A percentile compares a stretch with the other conserved stretches of the same genome.
Conservation (phyloP, 2,797 vertebrate species). For the Otolemur crassicaudatus region DNA sequence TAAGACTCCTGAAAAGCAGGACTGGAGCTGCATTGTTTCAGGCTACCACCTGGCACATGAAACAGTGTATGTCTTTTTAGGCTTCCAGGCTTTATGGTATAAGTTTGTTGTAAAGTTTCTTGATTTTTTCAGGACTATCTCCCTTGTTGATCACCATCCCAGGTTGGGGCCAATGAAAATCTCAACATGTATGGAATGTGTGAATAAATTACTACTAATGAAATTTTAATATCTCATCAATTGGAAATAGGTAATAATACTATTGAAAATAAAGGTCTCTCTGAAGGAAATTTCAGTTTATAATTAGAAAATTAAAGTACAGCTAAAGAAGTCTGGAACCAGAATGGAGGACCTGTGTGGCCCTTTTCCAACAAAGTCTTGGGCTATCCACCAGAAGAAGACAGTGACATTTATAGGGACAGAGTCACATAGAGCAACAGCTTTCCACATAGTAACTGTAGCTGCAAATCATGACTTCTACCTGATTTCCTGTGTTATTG, state of each 20-base stretch:
- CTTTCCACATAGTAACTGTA: background rate
- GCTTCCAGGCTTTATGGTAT: too few relatives aligned
- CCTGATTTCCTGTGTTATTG: background rate
- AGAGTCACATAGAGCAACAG: background rate
- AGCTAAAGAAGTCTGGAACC: background rate
- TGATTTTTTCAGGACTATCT: too few relatives aligned
- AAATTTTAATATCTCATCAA: background rate
- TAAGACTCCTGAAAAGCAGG: too few relatives aligned
- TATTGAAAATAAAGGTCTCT: background rate
- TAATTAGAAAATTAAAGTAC: background rate
- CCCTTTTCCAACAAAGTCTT: background rate
- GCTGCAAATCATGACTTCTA: background rate
- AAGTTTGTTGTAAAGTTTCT: too few relatives aligned
- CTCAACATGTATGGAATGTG: background rate
- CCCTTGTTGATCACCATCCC: too few relatives aligned
- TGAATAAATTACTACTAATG: background rate
- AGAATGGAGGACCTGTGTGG: background rate
- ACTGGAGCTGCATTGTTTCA: too few relatives aligned
- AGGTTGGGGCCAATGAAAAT: too few relatives aligned
- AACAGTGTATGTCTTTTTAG: too few relatives aligned
- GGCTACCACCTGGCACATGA: too few relatives aligned
- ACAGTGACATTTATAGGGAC: background rate
- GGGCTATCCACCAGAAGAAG: background rate
- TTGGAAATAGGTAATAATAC: background rate
- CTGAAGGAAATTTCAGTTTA: background rate